Conservation (phyloP, 2,113 vertebrate genomes). For the Maccullochella peelii region DNA sequence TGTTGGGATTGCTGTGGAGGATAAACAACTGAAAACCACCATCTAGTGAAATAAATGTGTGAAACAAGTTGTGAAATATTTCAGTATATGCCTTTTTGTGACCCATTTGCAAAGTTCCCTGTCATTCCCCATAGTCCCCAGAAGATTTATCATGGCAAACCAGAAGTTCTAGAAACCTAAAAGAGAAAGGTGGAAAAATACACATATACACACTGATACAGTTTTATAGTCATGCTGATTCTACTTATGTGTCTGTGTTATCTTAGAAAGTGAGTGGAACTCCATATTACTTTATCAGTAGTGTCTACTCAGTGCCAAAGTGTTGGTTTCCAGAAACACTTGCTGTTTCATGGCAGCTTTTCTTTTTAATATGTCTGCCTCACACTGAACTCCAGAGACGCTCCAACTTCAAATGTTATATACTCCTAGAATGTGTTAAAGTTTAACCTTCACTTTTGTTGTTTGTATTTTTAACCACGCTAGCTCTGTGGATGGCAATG, state of each 20-base stretch:
- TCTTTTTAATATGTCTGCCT: constrained; percentile 17
- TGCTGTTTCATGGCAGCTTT: constrained; percentile 9
- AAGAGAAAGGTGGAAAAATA: constrained; percentile 32
- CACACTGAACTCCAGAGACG: constrained; percentile 1
- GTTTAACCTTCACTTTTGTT: not conserved
- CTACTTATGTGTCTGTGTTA: not conserved
- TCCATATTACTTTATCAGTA: not conserved
- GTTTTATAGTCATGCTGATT: constrained; percentile 2
- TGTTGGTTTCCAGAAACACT: not conserved
- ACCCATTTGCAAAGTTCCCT: constrained; percentile 29
- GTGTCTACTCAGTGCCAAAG: constrained; percentile 8
- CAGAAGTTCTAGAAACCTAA: constrained; percentile 13
- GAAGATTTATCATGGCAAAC: constrained; percentile 13
- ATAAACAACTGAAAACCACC: constrained; percentile 11
- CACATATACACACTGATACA: constrained; percentile 9
- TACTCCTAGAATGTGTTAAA: not conserved
- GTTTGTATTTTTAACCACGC: not conserved
- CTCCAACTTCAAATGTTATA: not conserved
- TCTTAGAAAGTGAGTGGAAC: constrained; percentile 8
- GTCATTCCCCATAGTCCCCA: constrained; percentile 1
- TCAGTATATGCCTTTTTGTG: constrained; percentile 3
- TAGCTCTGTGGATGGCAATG: not conserved
- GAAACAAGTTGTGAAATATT: constrained; percentile 2
- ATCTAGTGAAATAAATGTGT: constrained; percentile 13
- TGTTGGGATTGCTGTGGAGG: not conserved